A percentile compares a stretch with the other conserved stretches of the same genome.
These are phyloP conservation scores for Drosophila sordidula DNA, from an alignment of 2,888 invertebrate genomes.

Conservation along the genomic window DNA sequence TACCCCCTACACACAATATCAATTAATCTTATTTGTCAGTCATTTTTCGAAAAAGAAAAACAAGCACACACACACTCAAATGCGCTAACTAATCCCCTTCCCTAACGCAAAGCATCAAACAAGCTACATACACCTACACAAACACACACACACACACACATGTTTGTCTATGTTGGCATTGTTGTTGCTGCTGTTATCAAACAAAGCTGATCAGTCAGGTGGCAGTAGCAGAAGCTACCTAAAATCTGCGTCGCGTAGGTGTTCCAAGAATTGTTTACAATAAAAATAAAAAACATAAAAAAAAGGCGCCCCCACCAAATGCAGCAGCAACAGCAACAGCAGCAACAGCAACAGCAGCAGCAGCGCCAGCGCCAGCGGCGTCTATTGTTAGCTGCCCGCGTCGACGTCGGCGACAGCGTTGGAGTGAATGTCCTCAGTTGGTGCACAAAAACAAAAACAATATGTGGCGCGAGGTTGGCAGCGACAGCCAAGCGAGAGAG, in stretches of 20 bases:
- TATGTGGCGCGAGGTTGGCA: slow-evolving; percentile 83
- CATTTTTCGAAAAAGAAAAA: slow-evolving; percentile 59
- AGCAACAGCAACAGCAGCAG: slow-evolving; percentile 39
- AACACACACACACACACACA: slow-evolving; percentile 3
- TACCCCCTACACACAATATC: slow-evolving; percentile 56
- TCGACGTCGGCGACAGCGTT: slow-evolving; percentile 51
- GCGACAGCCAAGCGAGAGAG: slow-evolving; percentile 36
- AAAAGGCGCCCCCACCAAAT: slow-evolving; percentile 50
- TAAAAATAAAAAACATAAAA: slow-evolving; percentile 16
- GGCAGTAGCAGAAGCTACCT: slow-evolving; percentile 77
- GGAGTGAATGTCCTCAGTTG: slow-evolving; percentile 85
- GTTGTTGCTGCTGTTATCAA: slow-evolving; percentile 67
- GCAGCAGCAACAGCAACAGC: slow-evolving; percentile 46
- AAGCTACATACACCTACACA: slow-evolving; percentile 31
- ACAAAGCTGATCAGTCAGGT: slow-evolving; percentile 81
- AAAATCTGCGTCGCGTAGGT: slow-evolving; percentile 70
- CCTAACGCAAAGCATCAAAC: slow-evolving; percentile 22
- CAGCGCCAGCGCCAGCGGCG: slow-evolving; percentile 59
- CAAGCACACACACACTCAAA: slow-evolving; percentile 30
- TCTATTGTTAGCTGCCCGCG: slow-evolving; percentile 74
- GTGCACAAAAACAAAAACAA: slow-evolving; percentile 81
- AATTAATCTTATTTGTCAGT: slow-evolving; percentile 81
- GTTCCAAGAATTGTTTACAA: slow-evolving; percentile 79
- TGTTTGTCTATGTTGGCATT: slow-evolving; percentile 8
- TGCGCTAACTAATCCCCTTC: slow-evolving; percentile 25